Conservation (phyloP, 1,140 invertebrate species). For the Drosophila littoralis region DNA sequence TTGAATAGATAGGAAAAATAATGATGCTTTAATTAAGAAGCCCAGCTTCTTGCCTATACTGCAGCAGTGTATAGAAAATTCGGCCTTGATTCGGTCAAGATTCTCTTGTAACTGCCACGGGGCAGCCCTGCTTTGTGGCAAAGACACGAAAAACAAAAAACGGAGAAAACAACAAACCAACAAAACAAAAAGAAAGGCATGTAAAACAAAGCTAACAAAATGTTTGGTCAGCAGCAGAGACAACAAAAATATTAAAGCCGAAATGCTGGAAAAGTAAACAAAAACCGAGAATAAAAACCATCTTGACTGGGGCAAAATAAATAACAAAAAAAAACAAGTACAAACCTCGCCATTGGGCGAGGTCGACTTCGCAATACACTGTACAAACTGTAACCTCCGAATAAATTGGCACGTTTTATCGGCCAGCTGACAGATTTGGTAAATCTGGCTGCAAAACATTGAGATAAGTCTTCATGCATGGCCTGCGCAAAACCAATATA, state of each 20-base stretch:
- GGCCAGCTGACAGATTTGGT: too few relatives aligned
- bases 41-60: background rate
- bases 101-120: background rate
- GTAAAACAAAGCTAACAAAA: conserved; percentile 7
- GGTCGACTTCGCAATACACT: background rate
- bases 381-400: background rate
- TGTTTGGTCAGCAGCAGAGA: conserved; percentile 11
- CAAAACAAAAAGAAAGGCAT: conserved; percentile 3
- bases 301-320: background rate
- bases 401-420: too few relatives aligned
- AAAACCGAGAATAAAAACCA: background rate
- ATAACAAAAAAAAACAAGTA: background rate
- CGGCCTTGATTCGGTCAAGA: background rate
- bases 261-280: conserved; percentile 2
- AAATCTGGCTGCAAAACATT: too few relatives aligned
- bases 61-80: background rate
- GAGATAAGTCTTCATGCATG: too few relatives aligned
- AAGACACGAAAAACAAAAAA: background rate
- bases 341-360: background rate
- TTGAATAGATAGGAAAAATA: too few relatives aligned
- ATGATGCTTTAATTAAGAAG: background rate
- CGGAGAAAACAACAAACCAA: background rate
- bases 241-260: conserved; percentile 2
- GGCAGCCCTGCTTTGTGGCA: background rate
- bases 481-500: too few relatives aligned